Base-by-base conservation (phyloP, 2,113 vertebrate genomes). In the Siphamia tubifer region DNA sequence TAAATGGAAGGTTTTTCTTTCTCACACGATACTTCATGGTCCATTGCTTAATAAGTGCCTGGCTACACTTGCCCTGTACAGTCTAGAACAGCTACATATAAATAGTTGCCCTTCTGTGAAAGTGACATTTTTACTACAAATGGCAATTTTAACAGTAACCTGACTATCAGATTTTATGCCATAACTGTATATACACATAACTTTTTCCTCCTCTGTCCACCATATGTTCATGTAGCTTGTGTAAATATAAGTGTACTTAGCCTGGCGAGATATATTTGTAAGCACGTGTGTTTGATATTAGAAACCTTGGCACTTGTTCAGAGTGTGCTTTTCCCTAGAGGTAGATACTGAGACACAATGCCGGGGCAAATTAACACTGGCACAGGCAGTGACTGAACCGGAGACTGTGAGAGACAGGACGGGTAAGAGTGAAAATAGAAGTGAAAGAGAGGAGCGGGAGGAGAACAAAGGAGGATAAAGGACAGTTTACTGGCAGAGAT, bases 281-380 rank as follows among this genome's bases (percentile, higher is more conserved):
- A 31, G 23, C 20, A 5, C 21, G 16, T 1, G 19, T 38, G 40
- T 35, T 32, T 17, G 51, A 51, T 57, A 61, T 25, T 11, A 74
- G 43, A 64, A 55, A 32, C 13, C 19, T 11, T 17, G 12, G 56
- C 62, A 60, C 76, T 70, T 85, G 76, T 77, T 80, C 68, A 16
- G 32, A 61, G 32, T 35, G 10, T 15, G 36, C 12, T 57, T 71
- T 36, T 67, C 60, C 55, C 25, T 21, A 17, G 67, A 49, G 66
- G 62, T 40, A n/a, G 40, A 40, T 38, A 31, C 30, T 42, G 60
- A 71, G 77, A 34, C 21, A 36, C 66, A 68, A 67, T 43, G 20
- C 24, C 36, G 43, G 45, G 15, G 68, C 65, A 77, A 74, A 75
- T 69, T 51, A 36, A 61, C 70, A 24, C 58, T 10, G 67, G 51